Percentiles rank a stretch among this genome's conserved stretches.
Evolutionary conservation across 2,113 vertebrate genomes (phyloP).

Genomic region (Odontophorus gujanensis): DNA sequence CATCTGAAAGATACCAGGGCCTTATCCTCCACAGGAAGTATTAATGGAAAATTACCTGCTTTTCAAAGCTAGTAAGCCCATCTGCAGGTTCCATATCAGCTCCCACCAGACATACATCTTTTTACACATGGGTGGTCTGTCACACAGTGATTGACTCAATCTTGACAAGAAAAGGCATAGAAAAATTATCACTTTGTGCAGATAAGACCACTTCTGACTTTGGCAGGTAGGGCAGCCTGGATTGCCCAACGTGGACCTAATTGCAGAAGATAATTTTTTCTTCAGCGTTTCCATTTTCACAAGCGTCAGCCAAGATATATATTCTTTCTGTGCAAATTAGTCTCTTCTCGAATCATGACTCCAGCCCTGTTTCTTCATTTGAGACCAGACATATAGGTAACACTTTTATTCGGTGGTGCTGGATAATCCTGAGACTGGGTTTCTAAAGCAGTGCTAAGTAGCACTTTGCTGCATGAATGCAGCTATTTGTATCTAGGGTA

Average conservation of each 20-base stretch:
- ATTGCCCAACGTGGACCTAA: background rate
- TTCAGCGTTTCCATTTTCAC: slow-evolving; percentile 7
- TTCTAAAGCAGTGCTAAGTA: background rate
- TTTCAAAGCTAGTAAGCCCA: slow-evolving; percentile 31
- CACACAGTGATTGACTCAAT: slow-evolving; percentile 51
- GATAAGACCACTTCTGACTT: slow-evolving; percentile 43
- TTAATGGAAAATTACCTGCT: slow-evolving; percentile 45
- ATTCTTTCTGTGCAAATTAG: background rate
- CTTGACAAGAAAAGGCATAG: slow-evolving; percentile 53
- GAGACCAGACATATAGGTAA: background rate
- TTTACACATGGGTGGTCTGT: slow-evolving; percentile 48
- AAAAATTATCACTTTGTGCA: slow-evolving; percentile 38
- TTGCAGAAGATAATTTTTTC: slow-evolving; percentile 1
- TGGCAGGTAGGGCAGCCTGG: background rate
- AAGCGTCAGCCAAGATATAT: background rate
- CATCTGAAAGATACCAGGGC: slow-evolving; percentile 24
- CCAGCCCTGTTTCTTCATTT: background rate
- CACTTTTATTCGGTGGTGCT: background rate
- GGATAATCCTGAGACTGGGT: background rate
- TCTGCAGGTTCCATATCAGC: slow-evolving; percentile 39
- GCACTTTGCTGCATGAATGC: accelerated
- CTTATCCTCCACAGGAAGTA: slow-evolving; percentile 26
- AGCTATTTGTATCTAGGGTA: background rate
- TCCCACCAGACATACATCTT: slow-evolving; percentile 3
- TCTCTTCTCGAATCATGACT: background rate